A percentile compares a stretch with the other conserved stretches of the same genome.
Evolutionary conservation across 2,797 vertebrate genomes (phyloP).

Genomic region (Premnoplex brunnescens): DNA sequence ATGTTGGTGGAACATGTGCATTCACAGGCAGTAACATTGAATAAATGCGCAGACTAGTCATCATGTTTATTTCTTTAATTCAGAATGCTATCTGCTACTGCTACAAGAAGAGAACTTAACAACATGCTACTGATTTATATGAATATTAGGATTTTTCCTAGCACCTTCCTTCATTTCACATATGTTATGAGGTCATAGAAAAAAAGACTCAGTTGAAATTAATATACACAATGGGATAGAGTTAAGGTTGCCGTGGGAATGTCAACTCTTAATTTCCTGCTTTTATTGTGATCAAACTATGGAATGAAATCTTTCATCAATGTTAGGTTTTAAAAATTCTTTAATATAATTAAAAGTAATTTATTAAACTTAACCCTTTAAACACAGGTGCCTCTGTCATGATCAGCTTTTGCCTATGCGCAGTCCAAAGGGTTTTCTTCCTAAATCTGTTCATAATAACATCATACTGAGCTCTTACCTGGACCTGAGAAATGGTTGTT

Average conservation of each 20-base stretch:
- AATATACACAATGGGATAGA: conserved; percentile 15
- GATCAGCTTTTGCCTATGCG: neutral
- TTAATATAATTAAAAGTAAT: conserved; percentile 18
- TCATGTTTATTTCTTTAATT: neutral
- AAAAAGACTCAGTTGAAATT: conserved; percentile 25
- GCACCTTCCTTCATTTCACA: conserved; percentile 42
- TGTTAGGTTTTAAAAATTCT: neutral
- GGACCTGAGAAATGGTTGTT: neutral
- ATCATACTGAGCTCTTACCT: neutral
- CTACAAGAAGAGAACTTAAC: neutral
- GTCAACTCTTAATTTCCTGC: conserved; percentile 29
- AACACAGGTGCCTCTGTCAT: neutral
- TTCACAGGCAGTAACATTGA: neutral
- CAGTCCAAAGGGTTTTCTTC: neutral
- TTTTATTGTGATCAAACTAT: conserved; percentile 10
- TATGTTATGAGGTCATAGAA: conserved; percentile 21
- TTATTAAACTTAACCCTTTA: neutral
- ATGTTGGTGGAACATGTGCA: neutral
- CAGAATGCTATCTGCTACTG: neutral
- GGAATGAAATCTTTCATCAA: conserved; percentile 13
- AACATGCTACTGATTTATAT: neutral
- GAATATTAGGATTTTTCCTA: conserved; percentile 1
- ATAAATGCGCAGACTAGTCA: neutral
- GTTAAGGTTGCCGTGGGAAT: conserved; percentile 24
- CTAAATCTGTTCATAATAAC: neutral